phyloP scores from a whole-genome alignment of 2,113 vertebrate species.

The Microcebus murinus region DNA sequence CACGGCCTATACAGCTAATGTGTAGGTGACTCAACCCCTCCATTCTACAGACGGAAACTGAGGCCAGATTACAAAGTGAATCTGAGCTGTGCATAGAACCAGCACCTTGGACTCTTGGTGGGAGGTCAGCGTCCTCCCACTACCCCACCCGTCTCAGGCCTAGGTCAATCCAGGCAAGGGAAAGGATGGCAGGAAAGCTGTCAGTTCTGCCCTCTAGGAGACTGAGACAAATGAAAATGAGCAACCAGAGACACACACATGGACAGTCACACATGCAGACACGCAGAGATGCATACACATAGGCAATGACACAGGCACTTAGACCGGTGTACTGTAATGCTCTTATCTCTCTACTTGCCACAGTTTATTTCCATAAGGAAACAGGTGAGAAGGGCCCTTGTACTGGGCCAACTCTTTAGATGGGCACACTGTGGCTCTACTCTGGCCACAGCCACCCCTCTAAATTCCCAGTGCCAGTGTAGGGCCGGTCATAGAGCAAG shows the following conservation, averaged over 20 bases:
- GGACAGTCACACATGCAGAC: not conserved
- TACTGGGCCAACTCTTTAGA: not conserved
- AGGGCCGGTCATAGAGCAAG: not conserved
- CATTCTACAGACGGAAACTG: not conserved
- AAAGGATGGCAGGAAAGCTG: not conserved
- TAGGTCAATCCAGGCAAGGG: not conserved
- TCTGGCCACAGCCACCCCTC: not conserved
- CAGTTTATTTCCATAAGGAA: not conserved
- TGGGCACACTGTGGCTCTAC: not conserved
- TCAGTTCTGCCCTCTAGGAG: not conserved
- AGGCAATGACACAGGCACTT: not conserved
- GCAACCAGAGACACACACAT: not conserved
- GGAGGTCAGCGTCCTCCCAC: not conserved
- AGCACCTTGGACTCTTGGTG: not conserved
- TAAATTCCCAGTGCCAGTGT: not conserved
- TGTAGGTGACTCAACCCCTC: not conserved
- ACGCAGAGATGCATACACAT: not conserved
- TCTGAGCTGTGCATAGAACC: not conserved
- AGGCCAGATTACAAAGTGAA: not conserved
- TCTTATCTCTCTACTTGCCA: not conserved
- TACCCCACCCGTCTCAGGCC: not conserved
- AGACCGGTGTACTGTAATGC: rapidly evolving
- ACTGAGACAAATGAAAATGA: not conserved
- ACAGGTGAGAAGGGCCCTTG: not conserved
- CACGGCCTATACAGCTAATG: not conserved